phyloP scores from a whole-genome alignment of 1,140 invertebrate species.

The Eupristina koningsbergeri region DNA sequence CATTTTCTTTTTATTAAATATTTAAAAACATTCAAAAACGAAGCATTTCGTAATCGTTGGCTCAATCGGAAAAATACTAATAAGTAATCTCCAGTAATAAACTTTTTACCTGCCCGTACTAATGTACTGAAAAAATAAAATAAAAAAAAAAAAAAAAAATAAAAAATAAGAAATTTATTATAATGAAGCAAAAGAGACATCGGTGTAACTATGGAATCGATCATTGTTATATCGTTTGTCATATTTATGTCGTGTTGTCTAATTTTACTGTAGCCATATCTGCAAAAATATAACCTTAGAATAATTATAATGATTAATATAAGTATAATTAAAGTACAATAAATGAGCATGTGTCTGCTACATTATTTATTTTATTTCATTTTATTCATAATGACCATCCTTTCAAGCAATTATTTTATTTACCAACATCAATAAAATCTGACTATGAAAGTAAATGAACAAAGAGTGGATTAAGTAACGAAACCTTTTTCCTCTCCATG shows the following conservation, averaged over 20 bases:
- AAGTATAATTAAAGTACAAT: slow-evolving; percentile 50
- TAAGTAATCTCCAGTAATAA: slow-evolving; percentile 15
- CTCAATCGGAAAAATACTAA: slow-evolving; percentile 19
- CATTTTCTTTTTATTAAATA: slow-evolving; percentile 24
- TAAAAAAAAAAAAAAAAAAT: slow-evolving; percentile 37
- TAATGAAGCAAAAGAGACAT: slow-evolving; percentile 41
- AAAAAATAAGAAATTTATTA: slow-evolving; percentile 42
- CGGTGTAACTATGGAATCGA: slow-evolving; percentile 64
- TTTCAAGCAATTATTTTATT: slow-evolving; percentile 2
- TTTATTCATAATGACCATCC: not conserved
- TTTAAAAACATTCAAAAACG: slow-evolving; percentile 12
- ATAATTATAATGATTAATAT: slow-evolving; percentile 52
- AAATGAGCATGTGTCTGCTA: slow-evolving; percentile 50
- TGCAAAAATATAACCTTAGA: slow-evolving; percentile 61
- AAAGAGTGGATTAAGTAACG: not conserved
- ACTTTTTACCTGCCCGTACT: slow-evolving; percentile 40
- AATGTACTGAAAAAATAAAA: slow-evolving; percentile 39
- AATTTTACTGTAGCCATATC: slow-evolving; percentile 63
- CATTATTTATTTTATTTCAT: slow-evolving; percentile 20
- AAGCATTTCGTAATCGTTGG: not conserved
- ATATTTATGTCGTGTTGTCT: slow-evolving; percentile 68
- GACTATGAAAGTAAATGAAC: not conserved
- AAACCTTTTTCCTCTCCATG: not conserved
- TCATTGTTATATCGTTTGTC: slow-evolving; percentile 68
- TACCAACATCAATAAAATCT: not conserved